Base-by-base conservation (phyloP, 2,797 vertebrate species). In the Eulemur mongoz region DNA sequence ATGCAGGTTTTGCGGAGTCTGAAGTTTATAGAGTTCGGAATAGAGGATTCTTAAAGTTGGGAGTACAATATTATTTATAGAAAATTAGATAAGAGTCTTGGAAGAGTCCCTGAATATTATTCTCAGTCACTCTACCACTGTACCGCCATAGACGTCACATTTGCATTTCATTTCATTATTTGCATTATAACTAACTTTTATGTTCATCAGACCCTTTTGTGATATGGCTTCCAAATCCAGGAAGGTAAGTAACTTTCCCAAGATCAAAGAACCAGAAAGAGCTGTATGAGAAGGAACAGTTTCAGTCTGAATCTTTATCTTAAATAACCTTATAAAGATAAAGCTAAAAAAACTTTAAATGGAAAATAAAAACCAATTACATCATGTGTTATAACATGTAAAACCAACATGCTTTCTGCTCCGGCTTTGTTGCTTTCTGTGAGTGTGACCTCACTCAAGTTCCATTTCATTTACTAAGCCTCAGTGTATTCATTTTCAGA, bases 271-370 rank as follows among this genome's bases (percentile, higher is more conserved):
- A 87, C 17, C 25, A 93, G n/a, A 82, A 69, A 45, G 5, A 75
- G 9, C 61, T 85, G 4, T 82, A 65, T 79, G 76, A 85, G 69
- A 93, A 94, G 27, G 25, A 40, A 85, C 14, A 65, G n/a, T 92
- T 95, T 96, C 69, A 9, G 7, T 86, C n/a, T 86, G 76, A 57
- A 90, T 79, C 43, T 92, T 89, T 80, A 83, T 76, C 30, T 95
- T 79, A 73, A 80, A 79, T 65, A 65, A 5, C n/a, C n/a, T 87
- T 54, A 7, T 57, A 61, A 72, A 69, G 32, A 63, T 48, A 89
- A 69, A 79, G 2, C 18, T 4, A 59, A 25, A 32, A 57, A 57
- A 3, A 52, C 50, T 48, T 61, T 83, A 89, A 90, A 85, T 78
- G 45, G 63, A 76, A 80, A 78, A 85, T 22, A 79, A 87, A 79